These are phyloP conservation scores for Pyrocoelia pectoralis DNA, from an alignment of 2,888 invertebrate species.

Conservation along the genomic window DNA sequence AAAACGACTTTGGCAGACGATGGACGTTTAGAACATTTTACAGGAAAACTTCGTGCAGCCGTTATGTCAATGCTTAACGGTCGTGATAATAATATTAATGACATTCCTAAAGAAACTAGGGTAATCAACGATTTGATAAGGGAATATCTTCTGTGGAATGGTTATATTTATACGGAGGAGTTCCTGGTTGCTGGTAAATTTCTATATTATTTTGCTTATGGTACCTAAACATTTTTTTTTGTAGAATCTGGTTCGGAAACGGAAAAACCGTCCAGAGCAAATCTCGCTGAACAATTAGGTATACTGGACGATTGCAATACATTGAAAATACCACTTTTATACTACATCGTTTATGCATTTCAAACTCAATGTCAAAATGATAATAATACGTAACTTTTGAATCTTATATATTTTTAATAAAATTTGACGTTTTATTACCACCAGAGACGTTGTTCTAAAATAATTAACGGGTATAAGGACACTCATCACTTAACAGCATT, in stretches of 20 bases:
- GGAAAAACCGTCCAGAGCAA: slow-evolving; percentile 51
- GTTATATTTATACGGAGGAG: slow-evolving; percentile 69
- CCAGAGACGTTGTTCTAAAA: no score
- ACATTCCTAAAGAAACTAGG: slow-evolving; percentile 58
- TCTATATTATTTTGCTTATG: background rate
- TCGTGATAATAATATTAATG: slow-evolving; percentile 47
- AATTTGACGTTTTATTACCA: no score
- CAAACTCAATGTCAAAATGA: slow-evolving; percentile 48
- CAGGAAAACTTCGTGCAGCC: slow-evolving; percentile 57
- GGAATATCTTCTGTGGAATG: slow-evolving; percentile 76
- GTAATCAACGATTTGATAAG: slow-evolving; percentile 72
- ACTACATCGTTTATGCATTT: slow-evolving; percentile 57
- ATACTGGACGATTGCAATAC: slow-evolving; percentile 56
- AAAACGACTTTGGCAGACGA: slow-evolving; percentile 56
- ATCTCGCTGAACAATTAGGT: slow-evolving; percentile 56
- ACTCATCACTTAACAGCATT: no score
- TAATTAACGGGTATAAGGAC: no score
- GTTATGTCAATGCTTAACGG: slow-evolving; percentile 57
- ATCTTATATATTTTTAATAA: no score
- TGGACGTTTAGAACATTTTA: slow-evolving; percentile 56
- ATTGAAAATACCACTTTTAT: slow-evolving; percentile 56
- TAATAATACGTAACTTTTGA: no score
- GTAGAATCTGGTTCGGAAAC: slow-evolving; percentile 54
- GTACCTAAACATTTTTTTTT: slow-evolving; percentile 18
- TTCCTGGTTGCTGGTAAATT: slow-evolving; percentile 53